Evolutionary conservation across 2,888 invertebrate genomes (phyloP), one percentile per base, ranked within the genome.

Genomic region (Mesorhabditis spiculigera): DNA sequence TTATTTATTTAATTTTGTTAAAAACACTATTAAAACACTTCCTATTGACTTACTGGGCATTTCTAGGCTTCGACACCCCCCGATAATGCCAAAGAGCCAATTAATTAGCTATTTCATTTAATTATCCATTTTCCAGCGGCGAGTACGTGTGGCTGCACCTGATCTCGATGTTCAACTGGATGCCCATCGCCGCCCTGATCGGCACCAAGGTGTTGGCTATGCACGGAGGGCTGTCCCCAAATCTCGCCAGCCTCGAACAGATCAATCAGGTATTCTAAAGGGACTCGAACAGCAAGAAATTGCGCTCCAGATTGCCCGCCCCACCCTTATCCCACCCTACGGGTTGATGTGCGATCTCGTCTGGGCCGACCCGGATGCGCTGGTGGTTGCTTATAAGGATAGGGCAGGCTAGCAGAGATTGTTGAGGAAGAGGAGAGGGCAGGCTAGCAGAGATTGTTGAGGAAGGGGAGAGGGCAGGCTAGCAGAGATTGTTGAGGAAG

Each of bases 201-300:
- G 75, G 71, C 10, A 76, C 71, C 41, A 75, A 72, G 63, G 72
- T 82, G 8, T 65, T 82, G n/a, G 78, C 78, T 64, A 82, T 82
- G 80, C 82, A 82, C 67, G 82, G 82, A 62, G 82, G 82, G 3
- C 73, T 82, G 41, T 80, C 80, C 4, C 82, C 82, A 0, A 73
- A 78, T 70, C 67, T 82, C 45, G 62, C 66, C 10, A 68, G 66
- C 0, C 69, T 82, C 4, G 71, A 74, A 0, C 75, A 78, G 42
- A 79, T 82, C 66, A 77, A 77, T 42, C 62, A 72, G 13, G 77
- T 75, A n/a, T 8, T 69, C 70, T 42, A 42, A 41, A 13, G 44
- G 28, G 5, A 63, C 13, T 50, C 16, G 10, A 61, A 10, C 5
- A 61, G 6, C 13, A 28, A 4, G 4, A 5, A 41, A 16, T n/a